These are phyloP conservation scores for Amphiprion percula DNA, from an alignment of 2,113 vertebrate genomes.

Conservation along the genomic window DNA sequence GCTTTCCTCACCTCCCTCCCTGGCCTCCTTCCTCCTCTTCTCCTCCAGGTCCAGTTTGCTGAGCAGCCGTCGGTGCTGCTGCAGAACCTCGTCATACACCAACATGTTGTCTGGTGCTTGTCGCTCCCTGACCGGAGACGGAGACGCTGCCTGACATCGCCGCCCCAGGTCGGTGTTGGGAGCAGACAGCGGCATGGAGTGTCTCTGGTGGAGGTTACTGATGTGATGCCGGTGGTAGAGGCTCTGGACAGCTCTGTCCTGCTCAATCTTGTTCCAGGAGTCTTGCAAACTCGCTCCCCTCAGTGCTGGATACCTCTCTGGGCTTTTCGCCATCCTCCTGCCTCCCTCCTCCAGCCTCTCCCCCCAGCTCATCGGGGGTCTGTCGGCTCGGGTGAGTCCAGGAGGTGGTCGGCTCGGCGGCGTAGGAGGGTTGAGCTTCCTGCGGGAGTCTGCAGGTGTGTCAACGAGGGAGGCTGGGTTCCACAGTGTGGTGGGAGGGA, in stretches of 20 bases:
- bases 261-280: conserved; percentile 87
- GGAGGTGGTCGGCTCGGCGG: conserved; percentile 82
- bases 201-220: conserved; percentile 85
- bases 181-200: conserved; percentile 60
- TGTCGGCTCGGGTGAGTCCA: conserved; percentile 74
- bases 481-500: conserved; percentile 90
- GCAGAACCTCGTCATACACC: conserved; percentile 93
- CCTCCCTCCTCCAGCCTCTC: conserved; percentile 81
- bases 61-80: conserved; percentile 92
- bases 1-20: conserved; percentile 89
- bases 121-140: conserved; percentile 48
- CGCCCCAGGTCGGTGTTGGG: conserved; percentile 71
- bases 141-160: conserved; percentile 47
- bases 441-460: conserved; percentile 83
- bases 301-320: conserved; percentile 85
- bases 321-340: conserved; percentile 82
- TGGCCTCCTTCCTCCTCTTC: conserved; percentile 91
- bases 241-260: conserved; percentile 89
- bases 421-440: conserved; percentile 72
- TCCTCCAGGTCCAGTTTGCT: conserved; percentile 98
- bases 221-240: conserved; percentile 66
- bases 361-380: conserved; percentile 77
- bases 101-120: conserved; percentile 78
- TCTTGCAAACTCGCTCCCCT: conserved; percentile 83
- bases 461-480: conserved; percentile 94